Base-by-base conservation (phyloP, 1,140 invertebrate genomes). In the Bombus haemorrhoidalis region DNA sequence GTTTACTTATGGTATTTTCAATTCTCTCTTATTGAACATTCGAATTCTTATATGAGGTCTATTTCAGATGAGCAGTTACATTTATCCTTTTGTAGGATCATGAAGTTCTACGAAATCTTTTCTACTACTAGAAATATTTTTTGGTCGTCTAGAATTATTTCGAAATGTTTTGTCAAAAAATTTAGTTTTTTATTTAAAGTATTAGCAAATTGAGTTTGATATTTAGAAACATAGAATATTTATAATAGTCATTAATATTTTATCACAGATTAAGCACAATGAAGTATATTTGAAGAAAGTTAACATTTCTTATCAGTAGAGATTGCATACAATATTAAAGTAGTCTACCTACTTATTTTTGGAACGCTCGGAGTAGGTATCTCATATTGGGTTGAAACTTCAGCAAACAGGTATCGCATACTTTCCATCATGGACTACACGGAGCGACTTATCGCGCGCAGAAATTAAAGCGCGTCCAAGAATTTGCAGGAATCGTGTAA, bases 371-470 rank as follows among this genome's bases (percentile, higher is more conserved):
- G 41, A 53, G 8, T 32, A 18, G 15, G 32, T 32, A 32, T 47
- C 32, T 37, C 10, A 22, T 28, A 28, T 57, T n/a, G 34, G 22
- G 69, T 71, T 39, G 25, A 71, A 28, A 71, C 37, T 39, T 39
- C 69, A 34, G 72, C 15, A 32, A 47, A 75, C 73, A 32, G 43
- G 41, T 57, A 57, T 37, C 43, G 10, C 22, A 22, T 57, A 76
- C 74, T 76, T 76, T 76, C 74, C 53, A 76, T 76, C 73, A 9
- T 12, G 22, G n/a, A n/a, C 25, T 43, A 43, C 32, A 76, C 74
- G n/a, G 28, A 18, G 13, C 25, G 25, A 59, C 25, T 76, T 76
- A 76, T 76, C 74, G 25, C 47, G 34, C 74, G 57, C 34, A 5
- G 37, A 62, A 77, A n/a, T 39, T 59, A 9, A 37, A 57, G 37